Percentiles rank a stretch among this genome's conserved stretches.
phyloP scores from a whole-genome alignment of 2,113 vertebrate genomes.

The Ardeotis arabs region DNA sequence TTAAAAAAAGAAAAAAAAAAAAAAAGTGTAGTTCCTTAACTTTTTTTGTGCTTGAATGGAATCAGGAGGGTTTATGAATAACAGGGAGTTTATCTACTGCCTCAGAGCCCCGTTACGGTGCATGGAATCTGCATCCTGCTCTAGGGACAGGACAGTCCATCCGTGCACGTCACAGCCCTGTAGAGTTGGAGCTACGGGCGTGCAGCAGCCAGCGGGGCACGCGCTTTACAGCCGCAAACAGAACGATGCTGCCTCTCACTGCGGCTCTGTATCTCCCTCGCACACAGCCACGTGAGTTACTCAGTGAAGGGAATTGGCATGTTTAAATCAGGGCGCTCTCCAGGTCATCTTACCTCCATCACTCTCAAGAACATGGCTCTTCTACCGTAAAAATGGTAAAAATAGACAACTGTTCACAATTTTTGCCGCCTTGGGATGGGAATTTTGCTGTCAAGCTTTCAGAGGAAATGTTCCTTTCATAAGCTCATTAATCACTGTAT shows the following conservation, averaged over 20 bases:
- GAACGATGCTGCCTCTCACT: not conserved
- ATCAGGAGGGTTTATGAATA: not conserved
- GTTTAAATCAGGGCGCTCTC: not conserved
- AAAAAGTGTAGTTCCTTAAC: not conserved
- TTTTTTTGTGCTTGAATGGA: not conserved
- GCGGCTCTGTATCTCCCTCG: rapidly evolving
- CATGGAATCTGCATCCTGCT: rapidly evolving
- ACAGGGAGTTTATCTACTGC: rapidly evolving
- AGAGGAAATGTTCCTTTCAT: not conserved
- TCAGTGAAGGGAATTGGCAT: not conserved
- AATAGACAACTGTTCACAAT: not conserved
- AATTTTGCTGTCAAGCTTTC: not conserved
- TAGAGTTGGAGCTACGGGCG: rapidly evolving
- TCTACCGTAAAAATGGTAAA: not conserved
- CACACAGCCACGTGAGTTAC: no score
- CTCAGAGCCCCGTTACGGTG: rapidly evolving
- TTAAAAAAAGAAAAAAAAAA: not conserved
- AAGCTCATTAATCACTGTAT: rapidly evolving
- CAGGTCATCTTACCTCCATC: not conserved
- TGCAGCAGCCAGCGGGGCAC: rapidly evolving
- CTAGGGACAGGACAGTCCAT: rapidly evolving
- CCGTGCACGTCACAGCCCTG: rapidly evolving
- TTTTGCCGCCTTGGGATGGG: not conserved
- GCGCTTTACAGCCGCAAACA: rapidly evolving
- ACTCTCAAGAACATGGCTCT: not conserved